phyloP scores from a whole-genome alignment of 92 coral and sea anemone species.

The Epizoanthus ramosus region DNA sequence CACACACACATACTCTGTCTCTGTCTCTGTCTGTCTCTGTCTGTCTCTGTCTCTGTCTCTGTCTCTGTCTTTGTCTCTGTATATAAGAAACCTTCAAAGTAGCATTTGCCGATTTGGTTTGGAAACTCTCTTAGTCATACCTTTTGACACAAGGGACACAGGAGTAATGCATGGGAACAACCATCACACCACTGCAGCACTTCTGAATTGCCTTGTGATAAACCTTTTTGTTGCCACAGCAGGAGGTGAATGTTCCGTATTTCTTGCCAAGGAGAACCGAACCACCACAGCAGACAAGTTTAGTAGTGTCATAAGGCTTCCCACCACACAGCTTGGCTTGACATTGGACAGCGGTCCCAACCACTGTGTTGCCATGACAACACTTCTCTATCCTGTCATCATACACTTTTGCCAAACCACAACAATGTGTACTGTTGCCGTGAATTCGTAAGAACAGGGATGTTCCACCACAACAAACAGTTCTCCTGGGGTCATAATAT shows the following conservation, averaged over 20 bases:
- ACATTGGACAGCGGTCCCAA: slow-evolving; percentile 6
- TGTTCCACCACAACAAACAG: slow-evolving; percentile 24
- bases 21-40: no score
- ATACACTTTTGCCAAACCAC: slow-evolving; percentile 20
- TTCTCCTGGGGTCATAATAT: neutral
- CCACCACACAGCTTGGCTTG: slow-evolving; percentile 27
- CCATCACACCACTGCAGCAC: slow-evolving; percentile 21
- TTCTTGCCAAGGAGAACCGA: slow-evolving; percentile 1
- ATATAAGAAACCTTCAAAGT: no score
- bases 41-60: no score
- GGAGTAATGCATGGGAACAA: slow-evolving; percentile 17
- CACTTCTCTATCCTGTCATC: slow-evolving; percentile 12
- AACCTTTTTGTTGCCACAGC: slow-evolving; percentile 32
- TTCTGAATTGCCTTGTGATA: slow-evolving; percentile 19
- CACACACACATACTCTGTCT: no score
- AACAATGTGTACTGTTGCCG: slow-evolving; percentile 20
- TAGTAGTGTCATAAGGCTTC: slow-evolving; percentile 18
- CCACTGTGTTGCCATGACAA: slow-evolving; percentile 9
- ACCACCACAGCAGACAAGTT: slow-evolving; percentile 10
- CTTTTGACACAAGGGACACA: slow-evolving; percentile 22
- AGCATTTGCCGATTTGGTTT: no score
- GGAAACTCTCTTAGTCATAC: neutral
- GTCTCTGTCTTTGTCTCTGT: no score
- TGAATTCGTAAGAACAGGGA: neutral
- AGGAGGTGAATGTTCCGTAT: slow-evolving; percentile 11